phyloP scores from a whole-genome alignment of 1,140 invertebrate species.

The Neotoxoptera formosana region DNA sequence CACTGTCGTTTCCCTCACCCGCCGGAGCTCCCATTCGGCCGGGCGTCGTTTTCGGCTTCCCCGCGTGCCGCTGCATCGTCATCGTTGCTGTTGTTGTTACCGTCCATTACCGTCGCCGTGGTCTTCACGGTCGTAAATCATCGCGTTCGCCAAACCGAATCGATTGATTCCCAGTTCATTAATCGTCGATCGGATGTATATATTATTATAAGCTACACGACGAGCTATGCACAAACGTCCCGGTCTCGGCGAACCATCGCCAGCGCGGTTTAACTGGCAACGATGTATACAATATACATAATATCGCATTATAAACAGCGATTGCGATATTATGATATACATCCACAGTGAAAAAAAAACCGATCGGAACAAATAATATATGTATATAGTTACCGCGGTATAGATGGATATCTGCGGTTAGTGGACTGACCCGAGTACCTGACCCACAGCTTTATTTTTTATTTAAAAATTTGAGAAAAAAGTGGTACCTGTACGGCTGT shows the following conservation, averaged over 20 bases:
- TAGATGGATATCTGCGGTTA: neutral
- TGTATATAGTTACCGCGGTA: neutral
- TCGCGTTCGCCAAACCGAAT: conserved; percentile 19
- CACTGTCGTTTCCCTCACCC: neutral
- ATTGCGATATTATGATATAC: neutral
- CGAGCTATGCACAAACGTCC: neutral
- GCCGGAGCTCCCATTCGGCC: neutral
- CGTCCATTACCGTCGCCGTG: neutral
- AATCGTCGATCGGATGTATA: neutral
- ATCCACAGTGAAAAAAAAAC: neutral
- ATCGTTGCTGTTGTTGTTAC: neutral
- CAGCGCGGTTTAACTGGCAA: neutral
- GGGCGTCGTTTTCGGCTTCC: neutral
- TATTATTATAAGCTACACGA: neutral
- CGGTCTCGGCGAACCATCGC: neutral
- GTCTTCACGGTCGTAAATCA: conserved; percentile 31
- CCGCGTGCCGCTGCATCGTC: neutral
- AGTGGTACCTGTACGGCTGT: neutral
- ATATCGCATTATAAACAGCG: neutral
- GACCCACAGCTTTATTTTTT: neutral
- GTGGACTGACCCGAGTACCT: neutral
- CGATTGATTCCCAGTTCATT: conserved; percentile 38
- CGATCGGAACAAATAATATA: neutral
- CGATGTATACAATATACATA: neutral
- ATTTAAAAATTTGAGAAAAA: neutral